phyloP scores from a whole-genome alignment of 2,888 invertebrate genomes.

The Synergus japonicus region DNA sequence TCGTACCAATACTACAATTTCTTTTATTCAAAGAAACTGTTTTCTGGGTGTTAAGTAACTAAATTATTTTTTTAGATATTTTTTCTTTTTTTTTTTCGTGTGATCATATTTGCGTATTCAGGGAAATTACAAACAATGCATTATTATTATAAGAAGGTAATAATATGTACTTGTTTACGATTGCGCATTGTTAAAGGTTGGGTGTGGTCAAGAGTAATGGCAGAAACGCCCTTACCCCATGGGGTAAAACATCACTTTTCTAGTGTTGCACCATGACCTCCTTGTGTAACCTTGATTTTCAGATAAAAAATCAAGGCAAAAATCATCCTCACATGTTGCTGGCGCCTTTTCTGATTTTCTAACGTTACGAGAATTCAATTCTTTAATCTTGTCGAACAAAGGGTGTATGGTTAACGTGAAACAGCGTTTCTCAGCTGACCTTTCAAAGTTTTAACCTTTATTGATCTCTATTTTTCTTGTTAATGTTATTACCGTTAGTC shows the following conservation, averaged over 20 bases:
- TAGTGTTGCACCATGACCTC: not conserved
- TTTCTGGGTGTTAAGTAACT: no score
- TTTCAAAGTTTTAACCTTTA: conserved; percentile 1
- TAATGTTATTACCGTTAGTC: not conserved
- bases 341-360: not conserved
- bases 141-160: conserved; percentile 1
- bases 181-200: conserved; percentile 25
- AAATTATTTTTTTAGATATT: no score
- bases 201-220: conserved; percentile 11
- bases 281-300: not conserved
- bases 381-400: not conserved
- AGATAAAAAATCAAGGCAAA: not conserved
- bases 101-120: conserved; percentile 11
- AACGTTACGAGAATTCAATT: not conserved
- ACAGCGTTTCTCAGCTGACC: not conserved
- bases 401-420: not conserved
- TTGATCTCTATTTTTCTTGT: not conserved
- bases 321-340: not conserved
- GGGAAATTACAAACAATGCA: conserved; percentile 24
- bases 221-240: not conserved
- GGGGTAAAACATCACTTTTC: not conserved
- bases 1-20: no score
- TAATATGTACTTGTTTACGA: conserved; percentile 14
- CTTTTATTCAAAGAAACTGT: no score
- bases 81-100: not conserved